Percentiles rank a stretch among this genome's conserved stretches.
Conservation (phyloP, 64 coral and sea anemone species). For the Dendronephthya gigantea region DNA sequence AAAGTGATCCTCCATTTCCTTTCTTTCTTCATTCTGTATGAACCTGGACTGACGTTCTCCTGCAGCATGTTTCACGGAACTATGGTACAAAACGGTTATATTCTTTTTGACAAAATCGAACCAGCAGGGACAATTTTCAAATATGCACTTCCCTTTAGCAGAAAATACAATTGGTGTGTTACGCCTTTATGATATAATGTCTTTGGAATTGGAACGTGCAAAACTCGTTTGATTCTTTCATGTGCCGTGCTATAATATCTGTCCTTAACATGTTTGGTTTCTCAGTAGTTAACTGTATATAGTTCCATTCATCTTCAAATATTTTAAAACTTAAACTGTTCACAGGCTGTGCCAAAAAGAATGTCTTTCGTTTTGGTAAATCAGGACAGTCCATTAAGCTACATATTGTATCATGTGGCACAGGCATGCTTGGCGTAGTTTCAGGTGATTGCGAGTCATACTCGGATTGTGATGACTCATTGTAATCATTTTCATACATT, state of each 20-base stretch:
- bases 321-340: background rate
- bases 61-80: background rate
- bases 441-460: too few species aligned
- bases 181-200: background rate
- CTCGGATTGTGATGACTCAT: too few species aligned
- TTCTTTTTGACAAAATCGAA: slow-evolving; percentile 1
- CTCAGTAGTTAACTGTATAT: background rate
- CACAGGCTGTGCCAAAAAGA: background rate
- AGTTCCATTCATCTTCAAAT: background rate
- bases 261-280: background rate
- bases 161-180: background rate
- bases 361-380: background rate
- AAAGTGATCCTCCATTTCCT: background rate
- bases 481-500: too few species aligned
- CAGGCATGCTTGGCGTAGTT: too few species aligned
- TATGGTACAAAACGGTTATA: background rate
- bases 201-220: background rate
- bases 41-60: background rate
- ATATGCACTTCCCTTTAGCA: background rate
- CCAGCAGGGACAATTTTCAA: background rate
- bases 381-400: background rate
- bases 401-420: background rate
- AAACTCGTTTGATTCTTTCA: background rate
- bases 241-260: background rate
- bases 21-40: background rate